phyloP scores from a whole-genome alignment of 2,888 invertebrate genomes.

The Acronicta psi region DNA sequence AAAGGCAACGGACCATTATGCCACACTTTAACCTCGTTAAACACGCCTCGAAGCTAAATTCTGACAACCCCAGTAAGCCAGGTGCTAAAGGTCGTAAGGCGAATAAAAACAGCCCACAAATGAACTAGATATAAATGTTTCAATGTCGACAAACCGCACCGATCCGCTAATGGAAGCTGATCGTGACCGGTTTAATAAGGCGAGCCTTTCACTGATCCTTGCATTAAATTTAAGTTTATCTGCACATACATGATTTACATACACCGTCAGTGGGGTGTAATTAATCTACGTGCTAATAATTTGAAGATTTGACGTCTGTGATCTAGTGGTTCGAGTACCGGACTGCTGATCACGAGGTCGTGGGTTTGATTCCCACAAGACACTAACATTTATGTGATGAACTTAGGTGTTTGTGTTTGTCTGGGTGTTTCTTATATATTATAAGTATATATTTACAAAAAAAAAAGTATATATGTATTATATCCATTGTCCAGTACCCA shows the following conservation, averaged over 20 bases:
- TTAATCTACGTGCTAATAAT: slow-evolving; percentile 39
- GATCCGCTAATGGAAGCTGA: slow-evolving; percentile 57
- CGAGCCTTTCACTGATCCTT: slow-evolving; percentile 67
- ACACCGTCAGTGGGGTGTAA: slow-evolving; percentile 45
- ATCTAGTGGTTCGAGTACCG: too few species aligned
- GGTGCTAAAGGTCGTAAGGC: slow-evolving; percentile 42
- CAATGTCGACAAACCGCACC: slow-evolving; percentile 58
- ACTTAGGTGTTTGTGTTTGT: too few species aligned
- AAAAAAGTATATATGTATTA: too few species aligned
- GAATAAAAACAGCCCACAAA: slow-evolving; percentile 48
- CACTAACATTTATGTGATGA: too few species aligned
- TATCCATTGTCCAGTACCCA: too few species aligned
- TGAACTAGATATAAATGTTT: slow-evolving; percentile 57
- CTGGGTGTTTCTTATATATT: too few species aligned
- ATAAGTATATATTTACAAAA: too few species aligned
- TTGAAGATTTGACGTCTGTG: slow-evolving; percentile 22
- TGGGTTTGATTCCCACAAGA: too few species aligned
- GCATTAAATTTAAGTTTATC: slow-evolving; percentile 61
- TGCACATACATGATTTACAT: slow-evolving; percentile 60
- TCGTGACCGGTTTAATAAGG: slow-evolving; percentile 65
- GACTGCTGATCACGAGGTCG: too few species aligned
- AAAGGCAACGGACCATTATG: slow-evolving; percentile 17
- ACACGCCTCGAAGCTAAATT: slow-evolving; percentile 22
- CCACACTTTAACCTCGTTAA: slow-evolving; percentile 19
- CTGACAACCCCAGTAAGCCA: slow-evolving; percentile 26